Conservation (phyloP, 2,888 invertebrate species). For the Linnaemya vulpina region DNA sequence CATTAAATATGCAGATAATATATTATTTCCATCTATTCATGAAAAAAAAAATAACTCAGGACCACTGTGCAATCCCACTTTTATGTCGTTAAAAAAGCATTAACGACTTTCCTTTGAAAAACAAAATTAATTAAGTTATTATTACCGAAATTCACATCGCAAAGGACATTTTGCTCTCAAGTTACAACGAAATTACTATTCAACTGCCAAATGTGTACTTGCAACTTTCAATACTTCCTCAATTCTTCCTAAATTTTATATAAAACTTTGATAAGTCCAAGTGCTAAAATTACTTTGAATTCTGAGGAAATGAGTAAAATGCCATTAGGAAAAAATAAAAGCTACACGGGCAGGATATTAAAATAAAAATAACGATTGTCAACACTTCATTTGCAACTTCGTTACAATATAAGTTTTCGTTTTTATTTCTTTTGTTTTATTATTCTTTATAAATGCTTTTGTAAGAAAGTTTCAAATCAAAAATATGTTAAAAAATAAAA, state of each 20-base stretch:
- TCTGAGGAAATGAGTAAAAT: neutral
- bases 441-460: constrained; percentile 28
- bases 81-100: neutral
- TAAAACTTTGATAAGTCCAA: neutral
- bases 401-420: constrained; percentile 39
- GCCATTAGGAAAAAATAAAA: neutral
- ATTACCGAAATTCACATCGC: neutral
- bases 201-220: neutral
- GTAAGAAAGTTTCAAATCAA: constrained; percentile 1
- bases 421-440: constrained; percentile 45
- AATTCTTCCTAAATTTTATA: too few species aligned
- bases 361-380: constrained; percentile 56
- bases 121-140: neutral
- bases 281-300: neutral
- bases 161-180: neutral
- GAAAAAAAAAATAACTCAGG: too few species aligned
- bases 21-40: too few species aligned
- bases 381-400: constrained; percentile 53
- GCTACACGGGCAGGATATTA: constrained; percentile 24
- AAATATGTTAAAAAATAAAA: constrained; percentile 11
- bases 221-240: neutral
- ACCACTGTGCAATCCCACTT: neutral
- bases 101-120: neutral
- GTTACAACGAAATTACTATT: neutral
- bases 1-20: too few species aligned